Percentiles rank a stretch among this genome's conserved stretches.
These are phyloP conservation scores for Brevimyrus niger DNA, from an alignment of 2,113 vertebrate species.

Conservation along the genomic window DNA sequence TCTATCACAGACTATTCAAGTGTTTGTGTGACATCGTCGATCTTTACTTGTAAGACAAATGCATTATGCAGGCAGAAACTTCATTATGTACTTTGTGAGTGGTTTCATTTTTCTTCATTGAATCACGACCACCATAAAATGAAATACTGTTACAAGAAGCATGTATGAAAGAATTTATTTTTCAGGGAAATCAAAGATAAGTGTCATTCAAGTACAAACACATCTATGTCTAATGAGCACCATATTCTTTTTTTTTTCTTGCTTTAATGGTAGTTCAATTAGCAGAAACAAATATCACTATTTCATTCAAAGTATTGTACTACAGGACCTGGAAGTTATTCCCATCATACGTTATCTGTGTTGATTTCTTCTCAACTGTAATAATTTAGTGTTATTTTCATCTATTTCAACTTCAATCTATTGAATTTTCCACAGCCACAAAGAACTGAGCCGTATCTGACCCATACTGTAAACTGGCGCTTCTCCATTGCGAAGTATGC, in stretches of 20 bases:
- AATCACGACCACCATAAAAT: slow-evolving; percentile 26
- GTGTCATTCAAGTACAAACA: not conserved
- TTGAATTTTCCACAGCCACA: not conserved
- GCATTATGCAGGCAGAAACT: slow-evolving; percentile 43
- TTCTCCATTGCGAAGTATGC: not conserved
- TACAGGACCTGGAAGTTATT: not conserved
- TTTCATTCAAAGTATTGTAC: not conserved
- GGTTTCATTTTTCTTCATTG: slow-evolving; percentile 35
- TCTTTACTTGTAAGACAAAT: slow-evolving; percentile 43
- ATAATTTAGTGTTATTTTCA: not conserved
- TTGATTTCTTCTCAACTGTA: not conserved
- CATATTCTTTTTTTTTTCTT: not conserved
- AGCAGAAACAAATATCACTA: not conserved
- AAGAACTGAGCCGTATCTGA: not conserved
- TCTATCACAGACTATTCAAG: slow-evolving; percentile 38
- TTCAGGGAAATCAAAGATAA: slow-evolving; percentile 9
- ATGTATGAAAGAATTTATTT: not conserved
- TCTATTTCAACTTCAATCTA: not conserved
- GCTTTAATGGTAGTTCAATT: not conserved
- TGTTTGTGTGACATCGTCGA: slow-evolving; percentile 21
- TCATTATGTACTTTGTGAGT: slow-evolving; percentile 42
- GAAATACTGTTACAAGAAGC: slow-evolving; percentile 16
- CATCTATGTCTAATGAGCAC: not conserved
- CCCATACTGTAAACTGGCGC: not conserved
- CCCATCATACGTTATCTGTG: not conserved